Base-by-base conservation (phyloP, 2,888 invertebrate genomes). In the Macrophya annulata region DNA sequence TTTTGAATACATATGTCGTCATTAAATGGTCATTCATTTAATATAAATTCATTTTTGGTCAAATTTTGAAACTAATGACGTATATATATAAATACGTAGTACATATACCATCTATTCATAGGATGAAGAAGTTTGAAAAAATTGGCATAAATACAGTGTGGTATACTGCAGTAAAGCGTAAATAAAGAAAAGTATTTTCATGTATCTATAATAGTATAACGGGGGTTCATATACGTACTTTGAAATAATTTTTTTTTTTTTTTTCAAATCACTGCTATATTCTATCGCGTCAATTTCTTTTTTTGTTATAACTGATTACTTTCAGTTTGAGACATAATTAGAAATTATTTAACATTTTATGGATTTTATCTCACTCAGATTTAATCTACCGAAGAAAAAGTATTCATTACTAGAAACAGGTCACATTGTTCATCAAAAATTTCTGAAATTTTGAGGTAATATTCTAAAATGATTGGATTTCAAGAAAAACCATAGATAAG, bases 1-100 rank as follows among this genome's bases (percentile, higher is more conserved):
- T 15, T 84, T 59, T 55, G 55, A 8, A n/a, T 8, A n/a, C 74
- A 55, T 84, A 71, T 76, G 51, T 83, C 45, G 51, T 83, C 40
- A 59, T 40, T 59, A 59, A 48, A 48, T 59, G 55, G 74, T 51
- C 15, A 74, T 31, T 31, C 10, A 40, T 45, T 15, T 12, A 15
- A 25, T 17, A 25, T 37, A 25, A 15, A 12, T 17, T 15, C 10
- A 0, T 62, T 25, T 25, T 12, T 62, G 25, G 62, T 25, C 21
- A 62, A 62, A 62, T 62, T 62, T 0, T 62, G 25, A 62, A 43
- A 8, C 4, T n/a, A 40, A 37, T 37, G 68, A 31, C 15, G 8
- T 68, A 25, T 31, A 15, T 68, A 31, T 37, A 9, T 68, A 0
- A 10, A 15, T 68, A 68, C 25, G 12, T 68, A 65, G 31, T 59